Conservation (phyloP, 1,140 invertebrate genomes). For the Eciton burchellii region DNA sequence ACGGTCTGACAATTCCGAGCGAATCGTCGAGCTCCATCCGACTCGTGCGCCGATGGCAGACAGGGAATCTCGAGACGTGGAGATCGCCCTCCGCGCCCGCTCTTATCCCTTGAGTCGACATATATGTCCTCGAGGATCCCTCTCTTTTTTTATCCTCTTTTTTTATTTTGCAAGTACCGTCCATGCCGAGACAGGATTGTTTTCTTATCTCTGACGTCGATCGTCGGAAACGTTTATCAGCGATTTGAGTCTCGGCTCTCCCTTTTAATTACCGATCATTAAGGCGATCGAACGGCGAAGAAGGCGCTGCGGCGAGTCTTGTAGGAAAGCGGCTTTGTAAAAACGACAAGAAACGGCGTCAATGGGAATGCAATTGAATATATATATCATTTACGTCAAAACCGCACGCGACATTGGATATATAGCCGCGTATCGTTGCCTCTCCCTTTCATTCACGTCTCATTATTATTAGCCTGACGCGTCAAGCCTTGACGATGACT, state of each 20-base stretch:
- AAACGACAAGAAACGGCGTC: not conserved
- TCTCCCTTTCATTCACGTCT: not conserved
- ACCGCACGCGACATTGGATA: not conserved
- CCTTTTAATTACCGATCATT: slow-evolving; percentile 52
- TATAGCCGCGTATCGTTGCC: not conserved
- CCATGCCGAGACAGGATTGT: slow-evolving; percentile 53
- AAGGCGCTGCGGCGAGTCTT: not conserved
- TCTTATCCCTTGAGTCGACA: slow-evolving; percentile 53
- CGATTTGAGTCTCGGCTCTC: slow-evolving; percentile 2
- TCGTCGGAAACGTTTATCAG: slow-evolving; percentile 61
- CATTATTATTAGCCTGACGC: not conserved
- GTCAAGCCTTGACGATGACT: not conserved
- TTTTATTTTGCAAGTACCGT: slow-evolving; percentile 33
- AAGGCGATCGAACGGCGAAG: slow-evolving; percentile 1
- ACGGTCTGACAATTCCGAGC: slow-evolving; percentile 70
- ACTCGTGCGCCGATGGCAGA: slow-evolving; percentile 64
- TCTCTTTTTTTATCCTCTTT: slow-evolving; percentile 5
- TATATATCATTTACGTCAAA: not conserved
- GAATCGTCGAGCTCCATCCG: slow-evolving; percentile 62
- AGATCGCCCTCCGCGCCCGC: slow-evolving; percentile 51
- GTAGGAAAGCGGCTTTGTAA: slow-evolving; percentile 10
- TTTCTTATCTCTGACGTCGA: slow-evolving; percentile 63
- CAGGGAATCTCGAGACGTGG: slow-evolving; percentile 67
- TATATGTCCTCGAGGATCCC: slow-evolving; percentile 35
- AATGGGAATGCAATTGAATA: not conserved